A percentile compares a stretch with the other conserved stretches of the same genome.
These are phyloP conservation scores for Unio delphinus DNA, from an alignment of 2,888 invertebrate species.

Conservation along the genomic window DNA sequence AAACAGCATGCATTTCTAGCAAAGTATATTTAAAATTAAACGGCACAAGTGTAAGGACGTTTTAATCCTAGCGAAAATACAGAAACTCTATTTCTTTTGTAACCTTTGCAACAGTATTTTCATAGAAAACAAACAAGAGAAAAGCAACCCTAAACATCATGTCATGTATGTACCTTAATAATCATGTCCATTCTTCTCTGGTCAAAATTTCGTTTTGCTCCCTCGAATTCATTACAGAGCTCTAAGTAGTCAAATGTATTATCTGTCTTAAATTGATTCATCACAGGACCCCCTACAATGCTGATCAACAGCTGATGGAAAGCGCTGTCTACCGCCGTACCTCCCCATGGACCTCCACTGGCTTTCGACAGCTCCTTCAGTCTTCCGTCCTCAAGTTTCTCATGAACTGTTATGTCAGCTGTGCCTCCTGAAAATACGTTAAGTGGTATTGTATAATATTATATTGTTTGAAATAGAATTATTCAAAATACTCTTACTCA, in stretches of 20 bases:
- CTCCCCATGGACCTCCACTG: conserved; percentile 21
- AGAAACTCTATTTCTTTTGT: too few species aligned
- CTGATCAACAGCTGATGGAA: conserved; percentile 7
- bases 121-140: too few species aligned
- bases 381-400: conserved; percentile 2
- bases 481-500: too few species aligned
- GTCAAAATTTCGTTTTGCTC: conserved; percentile 7
- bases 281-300: conserved; percentile 5
- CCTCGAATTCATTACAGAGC: conserved; percentile 20
- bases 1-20: too few species aligned
- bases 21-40: too few species aligned
- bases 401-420: conserved; percentile 12
- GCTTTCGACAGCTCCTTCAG: conserved; percentile 13
- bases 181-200: too few species aligned
- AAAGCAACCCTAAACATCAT: too few species aligned
- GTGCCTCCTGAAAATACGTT: conserved; percentile 14
- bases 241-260: conserved; percentile 15
- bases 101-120: too few species aligned
- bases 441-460: neutral
- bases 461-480: too few species aligned
- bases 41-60: too few species aligned
- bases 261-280: conserved; percentile 7
- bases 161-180: too few species aligned
- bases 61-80: too few species aligned
- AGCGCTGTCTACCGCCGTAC: conserved; percentile 13